Evolutionary conservation across 1,140 invertebrate genomes (phyloP).

Genomic region (Cepaea nemoralis): DNA sequence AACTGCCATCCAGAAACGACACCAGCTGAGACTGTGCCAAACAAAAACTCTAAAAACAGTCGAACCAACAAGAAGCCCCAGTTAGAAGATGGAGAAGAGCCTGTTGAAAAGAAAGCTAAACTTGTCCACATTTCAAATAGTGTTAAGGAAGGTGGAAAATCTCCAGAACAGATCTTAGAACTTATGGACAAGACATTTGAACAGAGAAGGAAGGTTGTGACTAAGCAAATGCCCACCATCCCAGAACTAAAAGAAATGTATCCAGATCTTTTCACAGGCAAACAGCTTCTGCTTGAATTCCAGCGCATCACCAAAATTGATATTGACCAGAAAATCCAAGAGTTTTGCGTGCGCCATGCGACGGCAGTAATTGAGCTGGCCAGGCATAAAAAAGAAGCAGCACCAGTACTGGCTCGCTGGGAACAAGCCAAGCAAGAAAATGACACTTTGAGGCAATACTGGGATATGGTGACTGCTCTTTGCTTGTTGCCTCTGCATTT

Average conservation of each 20-base stretch:
- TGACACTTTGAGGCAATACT: conserved; percentile 63
- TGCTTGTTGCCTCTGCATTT: conserved; percentile 65
- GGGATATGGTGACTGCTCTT: conserved; percentile 69
- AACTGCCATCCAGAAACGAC: background rate
- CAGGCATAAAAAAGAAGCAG: conserved; percentile 55
- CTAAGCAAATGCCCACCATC: conserved; percentile 63
- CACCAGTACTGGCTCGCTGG: conserved; percentile 57
- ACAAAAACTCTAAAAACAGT: background rate
- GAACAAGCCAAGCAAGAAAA: conserved; percentile 64
- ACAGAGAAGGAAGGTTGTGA: conserved; percentile 61
- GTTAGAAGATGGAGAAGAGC: conserved; percentile 33
- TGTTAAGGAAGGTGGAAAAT: conserved; percentile 44
- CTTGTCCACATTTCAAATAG: background rate
- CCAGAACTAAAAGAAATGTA: conserved; percentile 61
- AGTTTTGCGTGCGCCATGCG: conserved; percentile 66
- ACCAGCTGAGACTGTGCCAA: background rate
- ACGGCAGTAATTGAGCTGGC: conserved; percentile 59
- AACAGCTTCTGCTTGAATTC: conserved; percentile 65
- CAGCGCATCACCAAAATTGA: conserved; percentile 65
- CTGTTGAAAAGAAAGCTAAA: conserved; percentile 30
- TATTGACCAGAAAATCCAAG: conserved; percentile 66
- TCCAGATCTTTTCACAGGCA: conserved; percentile 62
- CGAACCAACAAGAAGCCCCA: background rate
- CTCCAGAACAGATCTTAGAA: conserved; percentile 59
- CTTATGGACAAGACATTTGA: conserved; percentile 67